Conservation (phyloP, 37 sponge, comb jelly and placozoan genomes). For the Aphrocallistes beatrix region DNA sequence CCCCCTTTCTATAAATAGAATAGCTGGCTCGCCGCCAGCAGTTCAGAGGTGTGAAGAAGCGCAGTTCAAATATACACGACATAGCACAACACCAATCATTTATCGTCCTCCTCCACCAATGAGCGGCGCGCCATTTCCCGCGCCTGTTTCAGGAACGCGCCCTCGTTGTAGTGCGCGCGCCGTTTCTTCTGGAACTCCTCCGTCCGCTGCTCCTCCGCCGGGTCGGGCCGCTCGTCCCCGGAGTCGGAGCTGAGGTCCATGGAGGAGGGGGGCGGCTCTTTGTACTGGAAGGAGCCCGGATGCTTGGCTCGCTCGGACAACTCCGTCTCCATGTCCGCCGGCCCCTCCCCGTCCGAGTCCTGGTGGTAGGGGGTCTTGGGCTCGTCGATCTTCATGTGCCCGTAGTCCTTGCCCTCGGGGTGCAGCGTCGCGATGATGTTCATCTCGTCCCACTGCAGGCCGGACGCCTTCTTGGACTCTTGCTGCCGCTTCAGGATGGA, state of each 20-base stretch:
- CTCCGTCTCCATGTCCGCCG: not conserved
- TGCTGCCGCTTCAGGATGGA: not conserved
- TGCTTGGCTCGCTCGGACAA: not conserved
- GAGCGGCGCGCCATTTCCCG: not conserved
- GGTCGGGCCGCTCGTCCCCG: not conserved
- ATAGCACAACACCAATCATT: too few relatives aligned
- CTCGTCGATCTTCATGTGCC: slow-evolving; percentile 99
- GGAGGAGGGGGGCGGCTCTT: not conserved
- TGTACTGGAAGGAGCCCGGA: not conserved
- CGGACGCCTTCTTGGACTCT: slow-evolving; percentile 1
- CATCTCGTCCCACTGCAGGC: slow-evolving; percentile 95
- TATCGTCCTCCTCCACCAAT: not conserved
- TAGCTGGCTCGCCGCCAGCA: too few relatives aligned
- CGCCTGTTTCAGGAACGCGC: not conserved
- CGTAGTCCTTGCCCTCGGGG: slow-evolving; percentile 91
- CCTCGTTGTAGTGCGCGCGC: not conserved
- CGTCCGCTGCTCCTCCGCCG: not conserved
- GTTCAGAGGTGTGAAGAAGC: too few relatives aligned
- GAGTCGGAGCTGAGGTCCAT: not conserved
- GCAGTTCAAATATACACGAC: not conserved
- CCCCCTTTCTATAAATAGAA: too few relatives aligned
- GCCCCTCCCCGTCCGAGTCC: not conserved
- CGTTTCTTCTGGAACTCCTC: not conserved
- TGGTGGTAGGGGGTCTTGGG: slow-evolving; percentile 79
- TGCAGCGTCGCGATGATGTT: slow-evolving; percentile 87